A percentile compares a stretch with the other conserved stretches of the same genome.
Conservation (phyloP, 2,113 vertebrate genomes). For the Ploceus nigricollis region DNA sequence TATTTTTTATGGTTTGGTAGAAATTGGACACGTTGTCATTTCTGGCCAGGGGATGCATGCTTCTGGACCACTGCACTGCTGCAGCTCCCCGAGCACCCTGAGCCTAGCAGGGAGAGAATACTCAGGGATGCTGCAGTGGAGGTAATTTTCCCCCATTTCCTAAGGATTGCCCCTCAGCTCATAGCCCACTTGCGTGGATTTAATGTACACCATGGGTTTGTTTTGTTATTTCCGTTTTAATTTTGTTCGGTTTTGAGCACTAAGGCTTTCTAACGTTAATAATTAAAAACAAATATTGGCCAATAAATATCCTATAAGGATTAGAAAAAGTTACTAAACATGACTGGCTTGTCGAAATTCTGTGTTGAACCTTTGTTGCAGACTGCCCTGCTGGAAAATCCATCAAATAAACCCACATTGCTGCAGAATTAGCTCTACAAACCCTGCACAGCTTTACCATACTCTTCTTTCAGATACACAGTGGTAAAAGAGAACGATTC, state of each 20-base stretch:
- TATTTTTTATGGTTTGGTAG: neutral
- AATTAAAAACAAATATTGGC: neutral
- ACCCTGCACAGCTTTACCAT: neutral
- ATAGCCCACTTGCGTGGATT: rapidly evolving
- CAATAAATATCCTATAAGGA: neutral
- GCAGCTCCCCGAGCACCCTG: rapidly evolving
- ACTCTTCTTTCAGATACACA: neutral
- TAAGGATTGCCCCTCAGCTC: neutral
- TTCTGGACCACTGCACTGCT: neutral
- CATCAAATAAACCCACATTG: neutral
- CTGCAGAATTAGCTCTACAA: neutral
- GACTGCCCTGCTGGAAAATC: neutral
- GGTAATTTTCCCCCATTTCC: rapidly evolving
- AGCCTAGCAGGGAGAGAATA: neutral
- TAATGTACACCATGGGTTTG: neutral
- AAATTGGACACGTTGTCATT: neutral
- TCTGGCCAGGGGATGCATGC: neutral
- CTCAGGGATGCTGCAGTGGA: neutral
- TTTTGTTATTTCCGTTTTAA: neutral
- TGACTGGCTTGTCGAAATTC: neutral
- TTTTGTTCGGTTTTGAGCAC: neutral
- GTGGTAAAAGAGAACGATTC: neutral
- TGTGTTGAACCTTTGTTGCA: neutral
- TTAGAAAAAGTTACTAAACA: neutral
- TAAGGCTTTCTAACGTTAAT: neutral